Evolutionary conservation across 2,113 vertebrate genomes (phyloP).

Genomic region (Callithrix jacchus): DNA sequence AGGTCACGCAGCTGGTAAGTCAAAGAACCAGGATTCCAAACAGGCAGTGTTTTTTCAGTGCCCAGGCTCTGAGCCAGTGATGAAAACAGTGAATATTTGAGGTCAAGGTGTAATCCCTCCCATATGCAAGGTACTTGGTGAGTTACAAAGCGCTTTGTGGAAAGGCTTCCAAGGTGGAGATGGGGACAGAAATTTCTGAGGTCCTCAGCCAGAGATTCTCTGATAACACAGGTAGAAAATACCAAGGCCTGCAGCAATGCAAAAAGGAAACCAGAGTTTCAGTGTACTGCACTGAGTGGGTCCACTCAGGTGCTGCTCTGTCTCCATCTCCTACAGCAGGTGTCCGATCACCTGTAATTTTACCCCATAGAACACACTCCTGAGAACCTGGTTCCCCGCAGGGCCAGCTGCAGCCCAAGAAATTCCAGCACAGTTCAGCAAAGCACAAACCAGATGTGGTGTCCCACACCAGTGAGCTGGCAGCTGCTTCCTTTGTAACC

Average conservation of each 20-base stretch:
- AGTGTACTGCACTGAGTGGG: background rate
- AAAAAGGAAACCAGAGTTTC: background rate
- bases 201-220: conserved; percentile 25
- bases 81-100: background rate
- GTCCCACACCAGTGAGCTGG: background rate
- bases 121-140: background rate
- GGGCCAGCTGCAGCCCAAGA: background rate
- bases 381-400: background rate
- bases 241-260: background rate
- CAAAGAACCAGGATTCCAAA: background rate
- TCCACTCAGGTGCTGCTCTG: accelerated
- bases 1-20: background rate
- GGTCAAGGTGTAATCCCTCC: conserved; percentile 19
- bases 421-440: background rate
- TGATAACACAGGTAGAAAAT: background rate
- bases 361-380: background rate
- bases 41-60: background rate
- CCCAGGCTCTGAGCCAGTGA: background rate
- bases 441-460: background rate
- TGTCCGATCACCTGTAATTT: conserved; percentile 13
- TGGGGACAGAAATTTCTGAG: conserved; percentile 56
- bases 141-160: conserved; percentile 9
- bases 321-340: background rate
- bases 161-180: conserved; percentile 28
- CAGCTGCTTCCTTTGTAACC: background rate